Percentiles rank a stretch among this genome's conserved stretches.
Evolutionary conservation across 2,888 invertebrate species (phyloP).

Genomic region (Tenthredo amoena): DNA sequence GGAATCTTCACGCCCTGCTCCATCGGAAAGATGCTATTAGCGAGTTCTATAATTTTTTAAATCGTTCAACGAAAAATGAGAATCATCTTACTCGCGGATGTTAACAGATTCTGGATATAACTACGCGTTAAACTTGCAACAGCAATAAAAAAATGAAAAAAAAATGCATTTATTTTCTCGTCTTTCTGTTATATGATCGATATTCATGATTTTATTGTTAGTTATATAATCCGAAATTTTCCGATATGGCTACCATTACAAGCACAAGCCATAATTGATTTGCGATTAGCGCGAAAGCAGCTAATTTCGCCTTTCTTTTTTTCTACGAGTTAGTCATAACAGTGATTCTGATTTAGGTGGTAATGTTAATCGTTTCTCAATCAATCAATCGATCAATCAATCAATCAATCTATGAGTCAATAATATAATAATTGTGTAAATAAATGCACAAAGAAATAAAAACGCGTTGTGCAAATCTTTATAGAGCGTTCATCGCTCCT

Average conservation of each 20-base stretch:
- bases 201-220: not conserved
- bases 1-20: not conserved
- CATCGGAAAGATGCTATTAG: not conserved
- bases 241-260: not conserved
- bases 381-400: not conserved
- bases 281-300: not conserved
- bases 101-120: not conserved
- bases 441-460: not conserved
- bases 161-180: not conserved
- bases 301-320: not conserved
- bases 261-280: not conserved
- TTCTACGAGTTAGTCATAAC: not conserved
- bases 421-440: not conserved
- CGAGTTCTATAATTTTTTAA: not conserved
- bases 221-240: not conserved
- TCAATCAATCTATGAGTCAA: not conserved
- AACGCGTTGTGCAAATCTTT: not conserved
- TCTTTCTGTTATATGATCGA: not conserved
- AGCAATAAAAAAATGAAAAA: not conserved
- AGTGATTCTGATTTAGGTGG: not conserved
- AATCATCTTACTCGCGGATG: not conserved
- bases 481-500: constrained; percentile 6
- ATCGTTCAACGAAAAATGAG: not conserved
- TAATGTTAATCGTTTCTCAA: not conserved
- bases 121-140: not conserved